These are phyloP conservation scores for Matsumurasca onukii DNA, from an alignment of 1,140 invertebrate species.

Conservation along the genomic window DNA sequence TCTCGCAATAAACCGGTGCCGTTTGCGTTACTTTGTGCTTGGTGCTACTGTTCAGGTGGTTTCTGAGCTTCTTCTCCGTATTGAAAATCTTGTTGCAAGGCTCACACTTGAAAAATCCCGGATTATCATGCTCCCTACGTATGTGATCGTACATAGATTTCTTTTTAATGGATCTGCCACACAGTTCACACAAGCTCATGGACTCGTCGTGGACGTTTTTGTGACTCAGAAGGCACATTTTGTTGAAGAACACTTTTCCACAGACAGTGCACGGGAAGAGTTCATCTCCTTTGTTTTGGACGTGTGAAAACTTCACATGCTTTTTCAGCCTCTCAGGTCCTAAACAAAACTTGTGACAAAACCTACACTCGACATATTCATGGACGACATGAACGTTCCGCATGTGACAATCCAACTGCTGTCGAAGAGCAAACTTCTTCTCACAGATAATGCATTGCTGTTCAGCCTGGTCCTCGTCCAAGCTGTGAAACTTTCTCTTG, in stretches of 20 bases:
- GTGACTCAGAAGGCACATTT: neutral
- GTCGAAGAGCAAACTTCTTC: neutral
- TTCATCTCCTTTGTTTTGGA: neutral
- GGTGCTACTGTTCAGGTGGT: constrained; percentile 1
- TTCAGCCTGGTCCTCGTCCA: neutral
- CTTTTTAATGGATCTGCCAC: neutral
- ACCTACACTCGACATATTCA: neutral
- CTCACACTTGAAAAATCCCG: neutral
- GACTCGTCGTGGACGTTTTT: neutral
- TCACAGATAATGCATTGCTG: constrained; percentile 5
- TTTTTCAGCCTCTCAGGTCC: constrained; percentile 5
- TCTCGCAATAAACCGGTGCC: neutral
- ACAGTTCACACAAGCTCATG: constrained; percentile 1
- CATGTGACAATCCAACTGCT: neutral
- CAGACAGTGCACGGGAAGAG: constrained; percentile 1
- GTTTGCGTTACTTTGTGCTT: neutral
- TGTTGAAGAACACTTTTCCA: neutral
- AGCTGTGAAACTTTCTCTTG: neutral
- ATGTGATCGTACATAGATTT: neutral
- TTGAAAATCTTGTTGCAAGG: neutral
- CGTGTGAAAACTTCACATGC: neutral
- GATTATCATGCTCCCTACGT: neutral
- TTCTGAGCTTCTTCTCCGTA: neutral
- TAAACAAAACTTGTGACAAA: neutral
- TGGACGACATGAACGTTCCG: constrained; percentile 6